phyloP scores from a whole-genome alignment of 30 jellyfish, hydroid and myxozoan genomes.

The Morbakka virulenta region DNA sequence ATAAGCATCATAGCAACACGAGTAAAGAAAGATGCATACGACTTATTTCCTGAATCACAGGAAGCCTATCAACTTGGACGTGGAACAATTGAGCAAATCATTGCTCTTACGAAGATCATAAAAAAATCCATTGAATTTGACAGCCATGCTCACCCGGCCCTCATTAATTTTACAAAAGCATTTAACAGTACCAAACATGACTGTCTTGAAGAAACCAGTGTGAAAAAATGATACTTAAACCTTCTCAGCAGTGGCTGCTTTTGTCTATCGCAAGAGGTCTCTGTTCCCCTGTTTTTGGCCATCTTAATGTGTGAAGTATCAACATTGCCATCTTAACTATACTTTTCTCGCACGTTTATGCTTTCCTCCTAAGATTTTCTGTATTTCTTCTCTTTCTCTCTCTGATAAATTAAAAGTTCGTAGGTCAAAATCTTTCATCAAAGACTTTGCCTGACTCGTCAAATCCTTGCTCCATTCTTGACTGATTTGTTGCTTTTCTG shows the following conservation, averaged over 20 bases:
- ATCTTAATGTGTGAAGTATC: no score
- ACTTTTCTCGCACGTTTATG: no score
- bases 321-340: no score
- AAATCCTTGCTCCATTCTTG: no score
- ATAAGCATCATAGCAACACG: slow-evolving; percentile 1
- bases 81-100: slow-evolving; percentile 6
- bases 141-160: not conserved
- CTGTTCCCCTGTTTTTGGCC: no score
- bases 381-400: no score
- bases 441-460: no score
- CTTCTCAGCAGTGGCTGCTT: not conserved
- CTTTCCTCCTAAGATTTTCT: no score
- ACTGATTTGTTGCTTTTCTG: no score
- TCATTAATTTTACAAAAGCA: slow-evolving; percentile 4
- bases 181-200: not conserved
- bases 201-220: not conserved
- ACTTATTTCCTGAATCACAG: not conserved
- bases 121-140: slow-evolving; percentile 2
- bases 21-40: not conserved
- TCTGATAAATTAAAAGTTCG: no score
- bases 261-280: no score
- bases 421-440: no score
- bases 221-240: not conserved
- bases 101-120: not conserved
- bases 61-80: slow-evolving; percentile 8